Evolutionary conservation across 92 coral and sea anemone species (phyloP).

Genomic region (Epizoanthus rinbou): DNA sequence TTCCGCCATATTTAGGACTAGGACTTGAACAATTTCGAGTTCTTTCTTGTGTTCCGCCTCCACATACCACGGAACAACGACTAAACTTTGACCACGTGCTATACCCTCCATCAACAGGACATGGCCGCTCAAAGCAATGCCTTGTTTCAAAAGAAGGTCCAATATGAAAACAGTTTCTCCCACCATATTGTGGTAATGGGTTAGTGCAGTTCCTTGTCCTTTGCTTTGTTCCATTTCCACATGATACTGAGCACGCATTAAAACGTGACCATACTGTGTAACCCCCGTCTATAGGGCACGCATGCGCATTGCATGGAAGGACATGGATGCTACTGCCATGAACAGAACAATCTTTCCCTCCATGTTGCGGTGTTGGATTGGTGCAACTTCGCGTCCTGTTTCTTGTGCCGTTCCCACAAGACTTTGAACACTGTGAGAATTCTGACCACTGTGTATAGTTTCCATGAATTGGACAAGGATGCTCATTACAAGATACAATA

Average conservation of each 20-base stretch:
- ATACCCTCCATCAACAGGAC: constrained; percentile 72
- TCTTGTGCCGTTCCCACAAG: constrained; percentile 79
- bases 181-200: constrained; percentile 83
- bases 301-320: constrained; percentile 53
- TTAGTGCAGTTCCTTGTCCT: constrained; percentile 74
- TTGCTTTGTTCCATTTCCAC: constrained; percentile 69
- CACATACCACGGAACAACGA: constrained; percentile 54
- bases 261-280: constrained; percentile 75
- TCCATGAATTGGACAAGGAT: constrained; percentile 81
- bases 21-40: constrained; percentile 58
- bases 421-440: constrained; percentile 65
- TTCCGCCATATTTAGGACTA: constrained; percentile 58
- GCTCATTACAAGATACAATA: constrained; percentile 54
- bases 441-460: constrained; percentile 72
- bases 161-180: constrained; percentile 63
- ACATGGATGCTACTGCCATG: constrained; percentile 62
- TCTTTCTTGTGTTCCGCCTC: constrained; percentile 49
- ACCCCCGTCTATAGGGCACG: constrained; percentile 84
- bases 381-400: constrained; percentile 68
- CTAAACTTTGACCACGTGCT: constrained; percentile 56
- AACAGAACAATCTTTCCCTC: constrained; percentile 70
- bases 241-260: constrained; percentile 64
- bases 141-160: constrained; percentile 62
- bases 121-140: constrained; percentile 62
- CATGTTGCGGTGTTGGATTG: constrained; percentile 70